Evolutionary conservation across 2,888 invertebrate genomes (phyloP).

Genomic region (Leucoptera coffeella): DNA sequence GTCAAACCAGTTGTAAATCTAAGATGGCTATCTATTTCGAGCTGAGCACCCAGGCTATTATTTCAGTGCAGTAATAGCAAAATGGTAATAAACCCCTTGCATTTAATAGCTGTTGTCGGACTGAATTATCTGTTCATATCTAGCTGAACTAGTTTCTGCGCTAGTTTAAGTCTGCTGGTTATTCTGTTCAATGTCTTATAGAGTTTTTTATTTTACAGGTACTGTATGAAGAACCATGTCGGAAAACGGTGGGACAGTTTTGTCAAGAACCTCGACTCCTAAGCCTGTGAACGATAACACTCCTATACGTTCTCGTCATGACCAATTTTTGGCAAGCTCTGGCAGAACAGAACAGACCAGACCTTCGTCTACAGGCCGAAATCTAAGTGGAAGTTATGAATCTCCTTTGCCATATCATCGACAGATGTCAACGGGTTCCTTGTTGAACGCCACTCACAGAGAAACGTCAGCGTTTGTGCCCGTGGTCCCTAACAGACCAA

Average conservation of each 20-base stretch:
- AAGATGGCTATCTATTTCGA: constrained; percentile 22
- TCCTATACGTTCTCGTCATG: constrained; percentile 49
- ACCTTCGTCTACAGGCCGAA: constrained; percentile 45
- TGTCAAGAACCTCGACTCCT: constrained; percentile 44
- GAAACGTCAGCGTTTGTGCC: constrained; percentile 85
- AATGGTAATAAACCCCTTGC: neutral
- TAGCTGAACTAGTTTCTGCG: no score
- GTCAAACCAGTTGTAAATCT: constrained; percentile 34
- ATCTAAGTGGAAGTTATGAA: constrained; percentile 52
- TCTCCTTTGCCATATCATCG: constrained; percentile 63
- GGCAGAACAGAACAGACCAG: constrained; percentile 34
- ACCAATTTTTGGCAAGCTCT: constrained; percentile 55
- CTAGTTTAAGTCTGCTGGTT: no score
- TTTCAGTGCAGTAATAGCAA: constrained; percentile 1
- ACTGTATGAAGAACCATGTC: constrained; percentile 31
- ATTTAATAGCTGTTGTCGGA: no score
- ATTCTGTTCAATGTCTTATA: no score
- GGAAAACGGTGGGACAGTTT: constrained; percentile 36
- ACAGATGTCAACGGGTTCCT: constrained; percentile 49
- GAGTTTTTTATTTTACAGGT: constrained; percentile 23
- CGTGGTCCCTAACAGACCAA: constrained; percentile 72
- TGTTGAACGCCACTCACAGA: constrained; percentile 54
- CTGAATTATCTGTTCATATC: no score
- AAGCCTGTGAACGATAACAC: constrained; percentile 41
- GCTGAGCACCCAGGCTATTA: constrained; percentile 7